Percentiles rank a stretch among this genome's conserved stretches.
Conservation (phyloP, 2,888 invertebrate genomes). For the Heterodera filipjevi region DNA sequence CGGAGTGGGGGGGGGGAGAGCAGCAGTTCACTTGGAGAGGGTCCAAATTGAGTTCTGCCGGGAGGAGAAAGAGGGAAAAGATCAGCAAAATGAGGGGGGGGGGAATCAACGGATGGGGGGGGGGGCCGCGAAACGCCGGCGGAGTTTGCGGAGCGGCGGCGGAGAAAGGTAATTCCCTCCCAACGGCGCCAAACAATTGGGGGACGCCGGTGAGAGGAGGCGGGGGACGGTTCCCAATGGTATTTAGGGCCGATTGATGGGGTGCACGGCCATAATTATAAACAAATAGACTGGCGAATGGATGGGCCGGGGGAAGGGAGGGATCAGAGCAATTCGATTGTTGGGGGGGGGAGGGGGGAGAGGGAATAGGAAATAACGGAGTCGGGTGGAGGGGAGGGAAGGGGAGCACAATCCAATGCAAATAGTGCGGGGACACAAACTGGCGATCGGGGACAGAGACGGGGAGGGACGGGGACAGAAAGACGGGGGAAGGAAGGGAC, state of each 20-base stretch:
- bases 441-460: not conserved
- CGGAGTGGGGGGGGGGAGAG: not conserved
- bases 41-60: not conserved
- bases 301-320: not conserved
- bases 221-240: constrained; percentile 7
- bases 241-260: constrained; percentile 9
- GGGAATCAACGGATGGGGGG: not conserved
- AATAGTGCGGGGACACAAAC: not conserved
- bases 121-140: not conserved
- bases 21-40: not conserved
- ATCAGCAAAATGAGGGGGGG: not conserved
- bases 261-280: constrained; percentile 18
- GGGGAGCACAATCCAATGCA: constrained; percentile 6
- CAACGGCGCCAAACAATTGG: constrained; percentile 19
- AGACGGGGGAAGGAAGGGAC: not conserved
- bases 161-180: constrained; percentile 17
- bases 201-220: not conserved
- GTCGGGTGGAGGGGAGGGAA: not conserved
- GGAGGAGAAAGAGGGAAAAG: not conserved
- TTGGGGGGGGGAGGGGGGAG: not conserved
- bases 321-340: constrained; percentile 8
- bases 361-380: not conserved
- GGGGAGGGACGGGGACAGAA: not conserved
- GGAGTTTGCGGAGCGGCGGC: constrained; percentile 4
- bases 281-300: constrained; percentile 13